Percentiles rank a stretch among this genome's conserved stretches.
phyloP scores from a whole-genome alignment of 2,888 invertebrate genomes.

The Chymomyza fuscimana region DNA sequence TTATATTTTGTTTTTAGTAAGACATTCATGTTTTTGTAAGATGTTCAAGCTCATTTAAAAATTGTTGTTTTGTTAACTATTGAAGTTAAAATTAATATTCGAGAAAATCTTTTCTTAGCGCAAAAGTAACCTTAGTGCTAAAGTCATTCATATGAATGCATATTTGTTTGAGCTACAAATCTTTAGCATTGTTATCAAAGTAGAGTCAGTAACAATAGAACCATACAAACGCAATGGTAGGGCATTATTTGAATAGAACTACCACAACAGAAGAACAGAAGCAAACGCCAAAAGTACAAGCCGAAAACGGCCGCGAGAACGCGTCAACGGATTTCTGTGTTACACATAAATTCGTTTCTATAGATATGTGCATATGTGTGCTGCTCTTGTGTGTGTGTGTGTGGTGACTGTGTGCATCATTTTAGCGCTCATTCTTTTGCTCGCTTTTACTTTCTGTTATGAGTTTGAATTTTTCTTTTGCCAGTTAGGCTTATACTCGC shows the following conservation, averaged over 20 bases:
- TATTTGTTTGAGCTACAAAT: neutral
- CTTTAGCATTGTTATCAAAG: neutral
- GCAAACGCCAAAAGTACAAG: constrained; percentile 18
- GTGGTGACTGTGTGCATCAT: constrained; percentile 41
- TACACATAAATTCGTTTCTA: constrained; percentile 49
- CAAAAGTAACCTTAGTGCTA: neutral
- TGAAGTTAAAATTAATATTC: too few relatives aligned
- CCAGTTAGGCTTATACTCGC: neutral
- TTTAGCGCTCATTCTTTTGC: constrained; percentile 57
- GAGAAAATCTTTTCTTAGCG: too few relatives aligned
- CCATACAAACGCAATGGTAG: constrained; percentile 17
- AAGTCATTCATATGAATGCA: neutral
- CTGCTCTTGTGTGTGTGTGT: constrained; percentile 20
- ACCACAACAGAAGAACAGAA: constrained; percentile 12
- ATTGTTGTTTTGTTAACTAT: too few relatives aligned
- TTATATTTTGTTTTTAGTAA: too few relatives aligned
- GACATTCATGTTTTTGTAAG: too few relatives aligned
- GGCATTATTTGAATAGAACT: constrained; percentile 26
- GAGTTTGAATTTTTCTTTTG: constrained; percentile 3
- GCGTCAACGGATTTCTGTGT: constrained; percentile 65
- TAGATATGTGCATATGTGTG: constrained; percentile 10
- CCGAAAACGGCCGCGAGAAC: constrained; percentile 36
- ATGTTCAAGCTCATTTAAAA: too few relatives aligned
- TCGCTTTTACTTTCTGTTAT: constrained; percentile 69
- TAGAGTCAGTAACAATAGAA: neutral